Percentiles rank a stretch among this genome's conserved stretches.
phyloP scores from a whole-genome alignment of 2,113 vertebrate genomes.

The Bombycilla garrulus region DNA sequence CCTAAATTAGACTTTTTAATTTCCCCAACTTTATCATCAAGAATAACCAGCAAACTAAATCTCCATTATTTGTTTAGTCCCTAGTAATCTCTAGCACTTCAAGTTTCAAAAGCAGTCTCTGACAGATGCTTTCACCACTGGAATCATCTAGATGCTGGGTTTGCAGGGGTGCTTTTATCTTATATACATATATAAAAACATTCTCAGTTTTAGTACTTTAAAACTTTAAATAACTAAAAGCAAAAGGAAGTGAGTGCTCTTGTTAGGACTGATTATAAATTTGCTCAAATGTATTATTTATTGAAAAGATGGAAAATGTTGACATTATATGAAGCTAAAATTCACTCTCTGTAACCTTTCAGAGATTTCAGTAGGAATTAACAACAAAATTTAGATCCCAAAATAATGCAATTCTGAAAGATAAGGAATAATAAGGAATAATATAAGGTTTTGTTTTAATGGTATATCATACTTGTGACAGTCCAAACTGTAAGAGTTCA shows the following conservation, averaged over 20 bases:
- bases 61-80: not conserved
- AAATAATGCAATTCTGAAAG: not conserved
- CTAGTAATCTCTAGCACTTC: not conserved
- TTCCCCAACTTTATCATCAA: not conserved
- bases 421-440: not conserved
- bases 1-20: not conserved
- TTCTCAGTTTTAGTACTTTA: not conserved
- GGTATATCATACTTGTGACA: not conserved
- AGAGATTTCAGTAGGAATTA: not conserved
- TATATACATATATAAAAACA: not conserved
- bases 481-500: not conserved
- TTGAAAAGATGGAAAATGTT: not conserved
- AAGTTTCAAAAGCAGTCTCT: not conserved
- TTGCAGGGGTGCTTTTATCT: not conserved
- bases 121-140: not conserved
- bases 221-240: not conserved
- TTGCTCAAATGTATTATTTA: not conserved
- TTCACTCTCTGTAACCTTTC: not conserved
- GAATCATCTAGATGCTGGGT: not conserved
- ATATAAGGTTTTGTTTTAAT: not conserved
- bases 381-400: not conserved
- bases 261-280: not conserved
- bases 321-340: not conserved
- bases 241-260: not conserved
- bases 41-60: not conserved